Conservation (phyloP, 2,113 vertebrate species). For the pig (Sus scrofa) region DNA sequence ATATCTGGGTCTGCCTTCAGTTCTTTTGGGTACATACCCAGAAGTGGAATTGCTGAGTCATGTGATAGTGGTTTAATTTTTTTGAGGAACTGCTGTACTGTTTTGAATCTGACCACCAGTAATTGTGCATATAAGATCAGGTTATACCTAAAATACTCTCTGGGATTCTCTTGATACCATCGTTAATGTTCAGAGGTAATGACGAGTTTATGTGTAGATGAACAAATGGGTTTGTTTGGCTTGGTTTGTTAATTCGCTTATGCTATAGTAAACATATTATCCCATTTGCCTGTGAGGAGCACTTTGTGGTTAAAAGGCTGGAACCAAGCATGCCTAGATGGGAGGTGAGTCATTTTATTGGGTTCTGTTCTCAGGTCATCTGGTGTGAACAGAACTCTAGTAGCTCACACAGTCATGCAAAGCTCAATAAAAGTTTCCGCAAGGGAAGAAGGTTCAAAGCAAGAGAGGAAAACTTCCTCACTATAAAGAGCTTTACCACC, state of each 20-base stretch:
- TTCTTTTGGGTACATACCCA: neutral
- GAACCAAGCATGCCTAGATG: neutral
- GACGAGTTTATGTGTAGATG: neutral
- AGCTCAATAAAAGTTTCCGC: neutral
- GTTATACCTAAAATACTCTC: neutral
- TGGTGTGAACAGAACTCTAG: conserved; percentile 20
- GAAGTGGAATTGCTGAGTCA: neutral
- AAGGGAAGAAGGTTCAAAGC: neutral
- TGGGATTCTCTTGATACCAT: neutral
- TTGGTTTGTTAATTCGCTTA: neutral
- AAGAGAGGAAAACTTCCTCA: neutral
- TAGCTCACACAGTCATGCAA: neutral
- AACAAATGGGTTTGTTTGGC: neutral
- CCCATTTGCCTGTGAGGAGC: neutral
- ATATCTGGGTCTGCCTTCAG: neutral
- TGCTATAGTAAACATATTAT: neutral
- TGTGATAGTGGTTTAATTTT: neutral
- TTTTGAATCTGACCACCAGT: neutral
- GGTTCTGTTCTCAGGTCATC: conserved; percentile 21
- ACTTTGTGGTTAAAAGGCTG: neutral
- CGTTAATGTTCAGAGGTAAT: neutral
- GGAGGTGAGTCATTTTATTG: neutral
- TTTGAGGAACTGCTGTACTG: neutral
- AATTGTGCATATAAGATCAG: neutral
- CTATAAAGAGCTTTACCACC: neutral